A percentile compares a stretch with the other conserved stretches of the same genome.
Evolutionary conservation across 2,888 invertebrate genomes (phyloP).

Genomic region (Patella ulyssiponensis): DNA sequence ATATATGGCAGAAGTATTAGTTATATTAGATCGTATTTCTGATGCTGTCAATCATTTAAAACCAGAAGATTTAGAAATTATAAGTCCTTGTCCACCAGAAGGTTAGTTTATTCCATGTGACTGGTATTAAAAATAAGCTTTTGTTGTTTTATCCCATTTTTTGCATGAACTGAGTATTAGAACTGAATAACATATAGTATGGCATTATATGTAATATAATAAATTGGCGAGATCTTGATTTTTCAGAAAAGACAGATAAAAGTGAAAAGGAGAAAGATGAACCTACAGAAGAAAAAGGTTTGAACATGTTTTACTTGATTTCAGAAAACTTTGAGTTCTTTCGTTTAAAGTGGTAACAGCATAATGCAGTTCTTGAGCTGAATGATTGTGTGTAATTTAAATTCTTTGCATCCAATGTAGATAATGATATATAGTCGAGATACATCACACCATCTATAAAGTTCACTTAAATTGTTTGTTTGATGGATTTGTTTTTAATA

Average conservation of each 20-base stretch:
- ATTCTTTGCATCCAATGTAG: no score
- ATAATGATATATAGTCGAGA: no score
- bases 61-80: slow-evolving; percentile 66
- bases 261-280: slow-evolving; percentile 57
- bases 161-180: background rate
- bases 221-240: background rate
- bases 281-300: slow-evolving; percentile 27
- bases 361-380: no score
- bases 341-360: background rate
- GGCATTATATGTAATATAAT: no score
- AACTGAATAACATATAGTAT: background rate
- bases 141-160: background rate
- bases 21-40: slow-evolving; percentile 83
- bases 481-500: no score
- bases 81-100: slow-evolving; percentile 64
- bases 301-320: background rate
- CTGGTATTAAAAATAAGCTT: no score
- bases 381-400: no score
- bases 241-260: slow-evolving; percentile 50
- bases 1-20: slow-evolving; percentile 90
- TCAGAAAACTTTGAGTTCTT: background rate
- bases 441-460: no score
- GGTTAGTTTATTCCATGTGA: slow-evolving; percentile 34
- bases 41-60: slow-evolving; percentile 90
- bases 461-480: no score